Base-by-base conservation (phyloP, 92 coral and sea anemone genomes). In the Phenganax subtilis region DNA sequence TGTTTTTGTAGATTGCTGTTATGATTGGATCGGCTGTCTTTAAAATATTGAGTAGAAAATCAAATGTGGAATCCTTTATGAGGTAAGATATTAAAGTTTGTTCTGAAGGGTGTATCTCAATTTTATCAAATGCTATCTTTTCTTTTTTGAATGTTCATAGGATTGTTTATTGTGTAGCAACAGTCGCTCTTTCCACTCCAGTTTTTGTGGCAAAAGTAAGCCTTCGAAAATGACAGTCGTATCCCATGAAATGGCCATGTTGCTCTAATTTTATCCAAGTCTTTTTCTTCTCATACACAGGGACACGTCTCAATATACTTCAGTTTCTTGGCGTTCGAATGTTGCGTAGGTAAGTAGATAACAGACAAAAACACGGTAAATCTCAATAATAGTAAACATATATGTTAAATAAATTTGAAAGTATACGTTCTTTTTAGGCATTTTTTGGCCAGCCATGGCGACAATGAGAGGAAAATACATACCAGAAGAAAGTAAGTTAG, bases 371-470 rank as follows among this genome's bases (percentile, higher is more conserved):
- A 64, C 8, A 2, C 51, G 74, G 51, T 54, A 59, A 37, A 55
- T 54, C 28, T 10, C 16, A 9, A 29, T 80, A 37, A 31, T 28
- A 10, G 29, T 81, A 30, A 9, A 15, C 15, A 60, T 20, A 20
- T 20, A 20, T 3, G 11, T 28, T 53, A 12, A 62, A 54, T 20
- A 0, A 7, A 47, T 59, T 6, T 9, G 7, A 3, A 12, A 15
- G 30, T 9, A 8, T 60, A 65, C 54, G 64, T 8, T 17, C 30
- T 71, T 28, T 12, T 25, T 79, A 93, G 97, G 97, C 28, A 87
- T 93, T 5, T 93, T 93, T 85, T 93, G 97, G 97, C 97, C 97
- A 12, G 97, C 97, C 8, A 84, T 91, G 76, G 93, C 97, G 29
- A 90, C 96, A 25, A 85, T 93, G 88, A 88, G 97, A 67, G 89